A percentile compares a stretch with the other conserved stretches of the same genome.
These are phyloP conservation scores for Agrochola circellaris DNA, from an alignment of 2,888 invertebrate genomes.

Conservation along the genomic window DNA sequence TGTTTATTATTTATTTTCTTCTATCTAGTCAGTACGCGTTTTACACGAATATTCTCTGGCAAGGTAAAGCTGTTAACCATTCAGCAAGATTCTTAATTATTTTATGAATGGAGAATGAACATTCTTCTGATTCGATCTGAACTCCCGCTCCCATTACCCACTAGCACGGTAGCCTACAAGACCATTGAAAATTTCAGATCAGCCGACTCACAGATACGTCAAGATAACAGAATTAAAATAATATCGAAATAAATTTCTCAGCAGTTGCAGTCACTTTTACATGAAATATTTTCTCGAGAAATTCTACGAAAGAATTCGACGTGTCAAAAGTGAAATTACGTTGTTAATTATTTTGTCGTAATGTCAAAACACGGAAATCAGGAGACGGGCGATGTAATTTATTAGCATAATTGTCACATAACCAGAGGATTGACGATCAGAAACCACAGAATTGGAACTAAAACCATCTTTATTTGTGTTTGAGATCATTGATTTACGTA, in stretches of 20 bases:
- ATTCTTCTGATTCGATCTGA: neutral
- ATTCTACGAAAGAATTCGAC: constrained; percentile 33
- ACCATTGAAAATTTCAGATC: neutral
- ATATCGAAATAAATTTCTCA: constrained; percentile 25
- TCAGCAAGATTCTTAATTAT: neutral
- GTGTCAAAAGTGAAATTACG: constrained; percentile 53
- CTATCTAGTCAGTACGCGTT: neutral
- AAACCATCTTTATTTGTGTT: neutral
- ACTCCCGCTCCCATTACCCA: neutral
- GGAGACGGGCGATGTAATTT: constrained; percentile 19
- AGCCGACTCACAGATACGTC: neutral
- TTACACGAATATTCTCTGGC: neutral
- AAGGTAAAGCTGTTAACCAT: neutral
- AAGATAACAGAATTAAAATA: constrained; percentile 18
- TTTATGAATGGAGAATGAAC: no score
- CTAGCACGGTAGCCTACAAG: no score
- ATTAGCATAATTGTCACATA: constrained; percentile 22
- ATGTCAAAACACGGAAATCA: constrained; percentile 65
- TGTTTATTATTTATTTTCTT: neutral
- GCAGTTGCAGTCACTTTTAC: constrained; percentile 19
- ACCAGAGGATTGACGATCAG: constrained; percentile 21
- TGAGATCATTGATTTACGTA: neutral
- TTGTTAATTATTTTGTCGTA: constrained; percentile 52
- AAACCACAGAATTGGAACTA: constrained; percentile 27
- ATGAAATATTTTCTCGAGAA: constrained; percentile 28